Evolutionary conservation across 23 tunicate species (phyloP).

Genomic region (Trididemnum clinides): DNA sequence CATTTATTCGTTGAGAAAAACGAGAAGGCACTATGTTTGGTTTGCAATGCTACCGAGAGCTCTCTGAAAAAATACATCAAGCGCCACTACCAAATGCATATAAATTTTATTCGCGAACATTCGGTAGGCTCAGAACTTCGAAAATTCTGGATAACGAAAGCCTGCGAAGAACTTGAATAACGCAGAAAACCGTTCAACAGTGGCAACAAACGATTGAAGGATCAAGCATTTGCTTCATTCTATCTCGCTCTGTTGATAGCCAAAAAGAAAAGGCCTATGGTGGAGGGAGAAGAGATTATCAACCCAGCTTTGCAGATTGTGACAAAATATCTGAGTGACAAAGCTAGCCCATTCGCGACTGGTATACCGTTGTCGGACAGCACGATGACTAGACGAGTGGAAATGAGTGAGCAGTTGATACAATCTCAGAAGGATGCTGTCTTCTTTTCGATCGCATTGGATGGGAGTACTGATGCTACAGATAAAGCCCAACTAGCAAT

Average conservation of each 20-base stretch:
- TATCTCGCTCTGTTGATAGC: slow-evolving; percentile 17
- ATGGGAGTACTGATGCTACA: background rate
- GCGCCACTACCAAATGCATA: slow-evolving; percentile 11
- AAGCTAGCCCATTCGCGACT: no score
- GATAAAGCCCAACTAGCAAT: background rate
- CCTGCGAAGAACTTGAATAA: slow-evolving; percentile 21
- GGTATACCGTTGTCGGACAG: background rate
- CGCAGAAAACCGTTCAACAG: slow-evolving; percentile 15
- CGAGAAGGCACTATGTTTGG: slow-evolving; percentile 11
- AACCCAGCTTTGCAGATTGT: no score
- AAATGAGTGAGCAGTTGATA: background rate
- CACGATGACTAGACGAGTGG: no score
- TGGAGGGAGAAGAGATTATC: slow-evolving; percentile 26
- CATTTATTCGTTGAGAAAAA: slow-evolving; percentile 4
- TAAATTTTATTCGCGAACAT: slow-evolving; percentile 1
- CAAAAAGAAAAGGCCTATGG: slow-evolving; percentile 26
- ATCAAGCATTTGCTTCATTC: slow-evolving; percentile 29
- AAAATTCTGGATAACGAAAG: slow-evolving; percentile 9
- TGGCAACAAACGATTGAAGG: slow-evolving; percentile 26
- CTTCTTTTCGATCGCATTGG: no score
- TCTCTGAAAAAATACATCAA: slow-evolving; percentile 5
- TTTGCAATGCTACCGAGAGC: slow-evolving; percentile 9
- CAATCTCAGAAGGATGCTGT: no score
- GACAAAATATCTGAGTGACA: no score
- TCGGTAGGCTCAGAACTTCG: slow-evolving; percentile 16